These are phyloP conservation scores for Rousettus madagascariensis DNA, from an alignment of 2,797 vertebrate species.

Conservation along the genomic window DNA sequence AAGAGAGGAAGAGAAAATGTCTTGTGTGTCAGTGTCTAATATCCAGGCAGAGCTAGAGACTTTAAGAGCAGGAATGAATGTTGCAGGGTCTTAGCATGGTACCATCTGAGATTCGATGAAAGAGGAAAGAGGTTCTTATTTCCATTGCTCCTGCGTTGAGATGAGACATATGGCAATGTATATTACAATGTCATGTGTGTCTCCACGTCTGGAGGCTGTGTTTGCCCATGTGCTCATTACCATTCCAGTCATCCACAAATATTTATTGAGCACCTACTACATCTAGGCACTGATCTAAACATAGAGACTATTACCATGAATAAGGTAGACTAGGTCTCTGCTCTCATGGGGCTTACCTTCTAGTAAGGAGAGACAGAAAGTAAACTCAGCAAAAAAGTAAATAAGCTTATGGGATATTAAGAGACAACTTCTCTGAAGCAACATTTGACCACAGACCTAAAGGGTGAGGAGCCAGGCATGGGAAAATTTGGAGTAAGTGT, in stretches of 20 bases:
- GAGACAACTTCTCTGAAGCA: constrained; percentile 23
- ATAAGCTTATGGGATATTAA: neutral
- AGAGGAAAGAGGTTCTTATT: constrained; percentile 22
- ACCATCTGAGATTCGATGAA: neutral
- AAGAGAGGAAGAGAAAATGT: neutral
- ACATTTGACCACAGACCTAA: neutral
- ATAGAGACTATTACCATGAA: neutral
- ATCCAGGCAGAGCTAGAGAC: constrained; percentile 16
- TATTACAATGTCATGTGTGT: neutral
- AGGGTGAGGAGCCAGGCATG: neutral
- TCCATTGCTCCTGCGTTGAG: neutral
- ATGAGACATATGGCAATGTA: neutral
- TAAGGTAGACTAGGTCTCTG: neutral
- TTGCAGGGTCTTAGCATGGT: neutral
- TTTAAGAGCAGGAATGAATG: neutral
- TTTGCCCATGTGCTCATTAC: neutral
- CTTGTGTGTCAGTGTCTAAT: neutral
- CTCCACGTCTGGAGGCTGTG: neutral
- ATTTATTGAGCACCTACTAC: neutral
- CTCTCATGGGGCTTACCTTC: constrained; percentile 9
- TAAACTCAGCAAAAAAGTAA: constrained; percentile 17
- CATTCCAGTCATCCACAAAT: neutral
- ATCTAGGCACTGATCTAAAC: neutral
- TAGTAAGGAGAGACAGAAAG: neutral
- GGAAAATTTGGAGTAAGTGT: neutral